Evolutionary conservation across 2,888 invertebrate genomes (phyloP), one percentile per base, ranked within the genome.

Genomic region (Perithous albicinctus): DNA sequence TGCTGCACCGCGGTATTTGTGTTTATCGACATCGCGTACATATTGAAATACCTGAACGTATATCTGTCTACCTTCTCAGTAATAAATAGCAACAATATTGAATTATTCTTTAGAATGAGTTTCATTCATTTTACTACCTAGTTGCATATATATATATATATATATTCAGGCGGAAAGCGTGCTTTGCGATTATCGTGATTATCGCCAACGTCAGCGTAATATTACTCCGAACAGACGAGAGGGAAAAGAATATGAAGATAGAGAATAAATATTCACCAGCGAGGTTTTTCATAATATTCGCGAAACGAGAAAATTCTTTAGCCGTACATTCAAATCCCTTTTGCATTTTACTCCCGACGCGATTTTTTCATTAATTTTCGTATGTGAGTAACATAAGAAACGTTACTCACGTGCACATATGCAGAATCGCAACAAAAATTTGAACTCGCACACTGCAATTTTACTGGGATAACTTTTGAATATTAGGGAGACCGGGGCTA

Each of bases 281-380:
- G 15, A 43, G 41, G 6, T 51, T 23, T 51, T 51, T 51, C 29
- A n/a, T n/a, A 43, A 51, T 26, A 38, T 29, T 61, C 66, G 46
- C 8, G 43, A 41, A 26, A 70, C 18, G 8, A 23, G 35, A 78
- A 66, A 64, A 54, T 48, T 74, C 35, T 70, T 82, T 76, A 7
- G 41, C n/a, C 23, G 23, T 61, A 15, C 32, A 70, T 43, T 78
- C 54, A 26, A 64, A 67, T 41, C 18, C 38, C 48, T 35, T 66
- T 72, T 63, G 67, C 23, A 48, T 43, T 38, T 74, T 78, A 61
- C 26, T 66, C 59, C 15, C 54, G 81, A 80, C 85, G 84, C 75
- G 86, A 86, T 86, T 89, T 86, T 89, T 90, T 90, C 89, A 90
- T 90, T 90, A 90, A 89, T 88, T 86, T 85, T 84, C 86, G 85